Base-by-base conservation (phyloP, 2,888 invertebrate species). In the Amaurobius ferox region DNA sequence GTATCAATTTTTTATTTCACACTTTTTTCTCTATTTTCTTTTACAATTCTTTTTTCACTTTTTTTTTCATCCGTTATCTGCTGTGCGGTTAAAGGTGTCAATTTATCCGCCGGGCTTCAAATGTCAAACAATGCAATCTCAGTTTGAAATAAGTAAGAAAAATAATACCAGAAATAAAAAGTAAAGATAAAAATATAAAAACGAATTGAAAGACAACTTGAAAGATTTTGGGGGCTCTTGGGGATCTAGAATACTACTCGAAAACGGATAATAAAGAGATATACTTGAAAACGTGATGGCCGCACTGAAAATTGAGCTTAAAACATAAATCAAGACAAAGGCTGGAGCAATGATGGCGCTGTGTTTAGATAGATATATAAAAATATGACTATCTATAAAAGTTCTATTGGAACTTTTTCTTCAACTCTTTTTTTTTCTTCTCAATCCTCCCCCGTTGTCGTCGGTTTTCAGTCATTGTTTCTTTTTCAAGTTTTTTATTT, bases 231-330 rank as follows among this genome's bases (percentile, higher is more conserved):
- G 77, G n/a, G 71, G 72, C 83, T 85, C 83, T 32, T 72, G 83
- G 74, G 83, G 83, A 71, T 76, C 64, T 30, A 62, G 44, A n/a
- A 55, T 30, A 77, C 77, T 77, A 85, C 83, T 85, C 44, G 83
- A 85, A 85, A 85, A 85, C 71, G 83, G 77, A 85, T 85, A 85
- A 85, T 85, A 85, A 76, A 85, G 83, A 85, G 76, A 85, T 85
- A 85, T 66, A 85, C 83, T 85, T 85, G 83, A 85, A 85, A 85
- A 72, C 83, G 83, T 85, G 83, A 85, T 85, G 77, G 77, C 76
- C 13, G 70, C 23, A 30, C 67, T 77, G 83, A 85, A 85, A 85
- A 85, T 85, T 85, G 83, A 85, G 77, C 83, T 13, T 48, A 72
- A 66, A 72, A 85, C 83, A 85, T 85, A 85, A 85, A 85, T 85